Conservation (phyloP, 2,888 invertebrate species). For the Coelinius sp. region DNA sequence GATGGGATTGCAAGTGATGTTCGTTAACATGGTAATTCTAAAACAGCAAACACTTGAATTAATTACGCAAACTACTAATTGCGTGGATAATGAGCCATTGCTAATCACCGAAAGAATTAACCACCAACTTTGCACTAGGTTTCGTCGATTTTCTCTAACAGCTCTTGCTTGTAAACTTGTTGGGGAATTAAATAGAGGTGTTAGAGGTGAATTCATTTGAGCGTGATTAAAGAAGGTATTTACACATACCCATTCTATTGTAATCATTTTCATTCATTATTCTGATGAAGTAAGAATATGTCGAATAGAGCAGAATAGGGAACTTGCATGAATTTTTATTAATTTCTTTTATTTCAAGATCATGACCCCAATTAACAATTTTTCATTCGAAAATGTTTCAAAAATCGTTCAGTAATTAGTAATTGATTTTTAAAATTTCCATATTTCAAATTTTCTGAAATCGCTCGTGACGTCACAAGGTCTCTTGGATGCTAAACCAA, state of each 20-base stretch:
- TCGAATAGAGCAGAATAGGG: too few relatives aligned
- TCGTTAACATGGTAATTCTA: conserved; percentile 63
- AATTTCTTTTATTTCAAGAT: too few relatives aligned
- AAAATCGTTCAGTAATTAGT: too few relatives aligned
- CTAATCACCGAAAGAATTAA: conserved; percentile 62
- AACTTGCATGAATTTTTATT: too few relatives aligned
- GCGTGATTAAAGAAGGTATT: background rate
- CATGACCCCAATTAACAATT: too few relatives aligned
- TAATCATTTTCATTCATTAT: too few relatives aligned
- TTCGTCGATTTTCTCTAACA: conserved; percentile 15
- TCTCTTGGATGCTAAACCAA: too few relatives aligned
- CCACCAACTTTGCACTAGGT: conserved; percentile 38
- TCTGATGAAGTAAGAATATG: too few relatives aligned
- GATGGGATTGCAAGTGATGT: conserved; percentile 38
- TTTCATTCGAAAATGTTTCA: too few relatives aligned
- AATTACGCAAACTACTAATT: conserved; percentile 65
- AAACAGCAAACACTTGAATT: conserved; percentile 64
- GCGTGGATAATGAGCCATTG: conserved; percentile 61
- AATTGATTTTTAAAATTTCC: too few relatives aligned
- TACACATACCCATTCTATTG: background rate
- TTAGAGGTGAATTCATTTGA: background rate
- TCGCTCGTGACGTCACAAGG: too few relatives aligned
- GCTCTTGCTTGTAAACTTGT: background rate
- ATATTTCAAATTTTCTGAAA: too few relatives aligned
- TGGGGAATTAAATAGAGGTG: background rate